Conservation (phyloP, 2,888 invertebrate species). For the Pammene fasciana region DNA sequence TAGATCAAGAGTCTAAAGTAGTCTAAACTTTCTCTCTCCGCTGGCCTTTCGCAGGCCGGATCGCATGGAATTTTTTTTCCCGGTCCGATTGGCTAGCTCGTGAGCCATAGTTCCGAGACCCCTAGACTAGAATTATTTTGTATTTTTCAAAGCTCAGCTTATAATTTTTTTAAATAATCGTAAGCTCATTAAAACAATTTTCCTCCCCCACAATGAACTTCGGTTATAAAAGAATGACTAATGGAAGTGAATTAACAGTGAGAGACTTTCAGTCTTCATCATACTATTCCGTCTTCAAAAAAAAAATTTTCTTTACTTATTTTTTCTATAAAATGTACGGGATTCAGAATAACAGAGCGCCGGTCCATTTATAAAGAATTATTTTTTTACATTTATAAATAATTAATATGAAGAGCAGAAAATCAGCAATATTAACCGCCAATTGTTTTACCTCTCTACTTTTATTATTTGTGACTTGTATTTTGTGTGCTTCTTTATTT, state of each 20-base stretch:
- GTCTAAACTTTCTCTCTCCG: too few species aligned
- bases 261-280: constrained; percentile 58
- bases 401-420: constrained; percentile 24
- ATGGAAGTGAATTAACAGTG: constrained; percentile 62
- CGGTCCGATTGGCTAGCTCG: too few species aligned
- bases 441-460: too few species aligned
- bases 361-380: constrained; percentile 58
- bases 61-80: too few species aligned
- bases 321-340: background rate
- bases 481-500: too few species aligned
- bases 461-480: too few species aligned
- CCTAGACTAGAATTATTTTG: too few species aligned
- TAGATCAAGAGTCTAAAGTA: too few species aligned
- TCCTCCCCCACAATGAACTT: constrained; percentile 54
- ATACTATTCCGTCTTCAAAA: constrained; percentile 47
- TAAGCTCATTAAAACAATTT: constrained; percentile 27
- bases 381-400: constrained; percentile 45
- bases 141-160: background rate
- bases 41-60: too few species aligned
- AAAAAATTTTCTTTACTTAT: background rate
- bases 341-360: constrained; percentile 54
- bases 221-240: constrained; percentile 60
- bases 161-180: constrained; percentile 14
- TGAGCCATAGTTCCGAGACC: too few species aligned
- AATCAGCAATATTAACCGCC: background rate